A percentile compares a stretch with the other conserved stretches of the same genome.
Conservation (phyloP, 2,888 invertebrate species). For the Andrena camellia region DNA sequence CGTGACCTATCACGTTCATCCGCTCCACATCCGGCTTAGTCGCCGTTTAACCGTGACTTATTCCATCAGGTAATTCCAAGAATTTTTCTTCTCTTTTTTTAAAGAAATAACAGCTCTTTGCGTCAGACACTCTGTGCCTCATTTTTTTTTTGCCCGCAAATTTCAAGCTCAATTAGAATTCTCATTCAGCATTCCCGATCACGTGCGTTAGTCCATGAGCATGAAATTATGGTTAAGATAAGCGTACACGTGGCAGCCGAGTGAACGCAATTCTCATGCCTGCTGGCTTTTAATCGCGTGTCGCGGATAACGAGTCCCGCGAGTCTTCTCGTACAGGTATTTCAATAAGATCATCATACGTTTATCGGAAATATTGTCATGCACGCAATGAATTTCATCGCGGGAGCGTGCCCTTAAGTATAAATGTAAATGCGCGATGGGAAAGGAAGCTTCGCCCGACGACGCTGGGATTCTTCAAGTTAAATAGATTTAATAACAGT, state of each 20-base stretch:
- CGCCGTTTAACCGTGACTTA: not conserved
- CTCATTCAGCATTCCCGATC: slow-evolving; percentile 22
- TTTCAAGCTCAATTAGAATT: slow-evolving; percentile 20
- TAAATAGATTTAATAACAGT: too few species aligned
- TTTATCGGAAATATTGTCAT: slow-evolving; percentile 21
- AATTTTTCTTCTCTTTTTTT: not conserved
- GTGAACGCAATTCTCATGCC: not conserved
- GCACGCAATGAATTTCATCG: slow-evolving; percentile 4
- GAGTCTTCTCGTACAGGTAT: too few species aligned
- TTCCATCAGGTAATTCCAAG: not conserved
- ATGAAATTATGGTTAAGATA: slow-evolving; percentile 21
- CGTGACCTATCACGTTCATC: not conserved
- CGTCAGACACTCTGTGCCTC: not conserved
- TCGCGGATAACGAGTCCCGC: not conserved
- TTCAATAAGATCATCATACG: too few species aligned
- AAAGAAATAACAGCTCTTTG: not conserved
- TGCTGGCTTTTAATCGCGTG: too few species aligned
- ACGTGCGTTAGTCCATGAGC: not conserved
- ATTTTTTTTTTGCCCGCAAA: slow-evolving; percentile 1
- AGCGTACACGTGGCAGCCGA: slow-evolving; percentile 9
- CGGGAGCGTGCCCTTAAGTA: slow-evolving; percentile 3
- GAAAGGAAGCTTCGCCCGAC: not conserved
- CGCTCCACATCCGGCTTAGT: not conserved
- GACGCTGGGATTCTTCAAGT: too few species aligned
- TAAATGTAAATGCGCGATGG: slow-evolving; percentile 1